These are phyloP conservation scores for Hassar affinis DNA, from an alignment of 2,113 vertebrate genomes.

Conservation along the genomic window DNA sequence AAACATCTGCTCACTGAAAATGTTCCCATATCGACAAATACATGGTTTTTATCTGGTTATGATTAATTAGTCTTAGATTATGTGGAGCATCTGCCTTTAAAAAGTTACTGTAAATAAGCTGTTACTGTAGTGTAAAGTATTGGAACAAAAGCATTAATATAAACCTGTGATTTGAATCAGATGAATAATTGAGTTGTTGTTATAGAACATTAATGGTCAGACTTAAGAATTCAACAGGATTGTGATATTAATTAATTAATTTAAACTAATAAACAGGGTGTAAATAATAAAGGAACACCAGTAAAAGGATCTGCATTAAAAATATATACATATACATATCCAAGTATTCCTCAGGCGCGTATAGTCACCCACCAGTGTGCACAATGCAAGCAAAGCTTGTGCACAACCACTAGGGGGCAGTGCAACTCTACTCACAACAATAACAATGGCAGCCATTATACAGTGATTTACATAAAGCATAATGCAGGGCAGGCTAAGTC, in stretches of 20 bases:
- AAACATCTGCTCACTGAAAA: background rate
- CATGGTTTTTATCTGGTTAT: background rate
- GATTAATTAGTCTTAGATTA: background rate
- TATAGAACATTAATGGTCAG: background rate
- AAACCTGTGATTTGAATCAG: background rate
- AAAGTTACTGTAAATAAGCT: background rate
- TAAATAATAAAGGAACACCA: background rate
- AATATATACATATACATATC: background rate
- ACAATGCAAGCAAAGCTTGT: background rate
- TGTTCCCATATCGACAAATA: background rate
- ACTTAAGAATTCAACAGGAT: background rate
- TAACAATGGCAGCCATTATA: background rate
- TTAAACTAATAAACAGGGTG: background rate
- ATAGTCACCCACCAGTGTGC: background rate
- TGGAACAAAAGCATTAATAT: background rate
- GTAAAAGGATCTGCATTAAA: background rate
- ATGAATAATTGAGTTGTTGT: background rate
- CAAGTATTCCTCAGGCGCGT: background rate
- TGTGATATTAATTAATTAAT: background rate
- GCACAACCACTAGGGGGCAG: slow-evolving; percentile 58
- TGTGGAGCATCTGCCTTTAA: background rate
- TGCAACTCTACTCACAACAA: slow-evolving; percentile 24
- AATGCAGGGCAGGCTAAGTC: background rate
- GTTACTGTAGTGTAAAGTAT: background rate
- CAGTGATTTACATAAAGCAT: background rate